Percentiles rank a stretch among this genome's conserved stretches.
Conservation (phyloP, 2,888 invertebrate genomes). For the Octodonta nipae region DNA sequence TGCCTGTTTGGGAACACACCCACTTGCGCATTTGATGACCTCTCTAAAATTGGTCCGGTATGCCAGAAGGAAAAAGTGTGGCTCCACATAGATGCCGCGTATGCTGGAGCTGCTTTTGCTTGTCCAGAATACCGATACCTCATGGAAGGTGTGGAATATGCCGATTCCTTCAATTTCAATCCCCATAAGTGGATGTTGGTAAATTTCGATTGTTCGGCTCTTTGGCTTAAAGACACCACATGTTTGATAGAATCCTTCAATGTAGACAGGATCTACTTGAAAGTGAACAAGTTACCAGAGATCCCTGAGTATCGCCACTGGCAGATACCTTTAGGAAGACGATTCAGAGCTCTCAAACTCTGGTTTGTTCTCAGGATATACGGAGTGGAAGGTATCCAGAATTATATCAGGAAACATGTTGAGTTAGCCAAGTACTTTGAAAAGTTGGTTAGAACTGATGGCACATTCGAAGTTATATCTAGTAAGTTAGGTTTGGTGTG, state of each 20-base stretch:
- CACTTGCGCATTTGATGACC: slow-evolving; percentile 76
- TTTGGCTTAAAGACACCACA: slow-evolving; percentile 78
- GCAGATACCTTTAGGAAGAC: slow-evolving; percentile 77
- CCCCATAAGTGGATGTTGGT: slow-evolving; percentile 92
- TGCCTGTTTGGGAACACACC: slow-evolving; percentile 59
- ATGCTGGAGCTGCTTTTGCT: slow-evolving; percentile 82
- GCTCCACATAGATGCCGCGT: slow-evolving; percentile 94
- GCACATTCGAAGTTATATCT: slow-evolving; percentile 60
- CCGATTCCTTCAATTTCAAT: slow-evolving; percentile 87
- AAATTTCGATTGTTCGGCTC: slow-evolving; percentile 88
- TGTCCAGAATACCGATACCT: slow-evolving; percentile 65
- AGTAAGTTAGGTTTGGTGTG: slow-evolving; percentile 58
- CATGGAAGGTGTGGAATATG: slow-evolving; percentile 56
- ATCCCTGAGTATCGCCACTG: slow-evolving; percentile 62
- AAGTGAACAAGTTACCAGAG: slow-evolving; percentile 53
- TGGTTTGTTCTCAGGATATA: slow-evolving; percentile 82
- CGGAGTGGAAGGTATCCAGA: slow-evolving; percentile 68
- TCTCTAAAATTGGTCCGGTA: slow-evolving; percentile 70
- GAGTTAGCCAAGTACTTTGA: slow-evolving; percentile 69
- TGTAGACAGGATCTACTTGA: slow-evolving; percentile 84
- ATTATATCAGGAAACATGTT: slow-evolving; percentile 63
- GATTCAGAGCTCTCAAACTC: slow-evolving; percentile 80
- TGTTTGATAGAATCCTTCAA: slow-evolving; percentile 77
- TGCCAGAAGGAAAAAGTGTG: slow-evolving; percentile 66
- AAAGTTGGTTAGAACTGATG: slow-evolving; percentile 53